Conservation (phyloP, 2,113 vertebrate species). For the Gila orcuttii region DNA sequence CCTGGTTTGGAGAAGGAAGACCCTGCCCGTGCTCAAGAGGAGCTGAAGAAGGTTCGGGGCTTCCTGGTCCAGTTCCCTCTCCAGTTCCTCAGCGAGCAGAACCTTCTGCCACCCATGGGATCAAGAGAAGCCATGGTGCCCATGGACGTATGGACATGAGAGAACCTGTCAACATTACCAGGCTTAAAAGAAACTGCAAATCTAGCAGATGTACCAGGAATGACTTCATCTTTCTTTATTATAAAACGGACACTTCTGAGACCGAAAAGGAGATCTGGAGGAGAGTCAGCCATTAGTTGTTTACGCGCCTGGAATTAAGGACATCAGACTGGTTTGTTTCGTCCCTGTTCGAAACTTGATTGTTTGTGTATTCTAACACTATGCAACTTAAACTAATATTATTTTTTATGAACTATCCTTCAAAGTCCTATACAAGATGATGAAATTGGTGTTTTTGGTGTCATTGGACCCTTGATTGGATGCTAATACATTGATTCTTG, state of each 20-base stretch:
- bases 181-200: neutral
- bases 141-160: constrained; percentile 96
- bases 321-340: constrained; percentile 1
- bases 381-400: constrained; percentile 51
- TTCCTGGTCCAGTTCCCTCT: constrained; percentile 96
- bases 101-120: constrained; percentile 90
- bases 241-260: neutral
- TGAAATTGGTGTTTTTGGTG: neutral
- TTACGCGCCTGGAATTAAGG: neutral
- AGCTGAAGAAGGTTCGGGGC: constrained; percentile 91
- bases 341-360: neutral
- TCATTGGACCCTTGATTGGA: neutral
- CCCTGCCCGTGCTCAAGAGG: constrained; percentile 82
- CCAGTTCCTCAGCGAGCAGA: constrained; percentile 87
- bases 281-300: constrained; percentile 1
- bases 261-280: neutral
- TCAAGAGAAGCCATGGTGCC: constrained; percentile 96
- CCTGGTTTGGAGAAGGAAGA: constrained; percentile 82
- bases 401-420: neutral
- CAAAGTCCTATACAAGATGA: neutral
- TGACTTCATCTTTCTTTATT: neutral
- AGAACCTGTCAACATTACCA: neutral
- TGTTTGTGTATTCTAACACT: constrained; percentile 46
- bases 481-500: neutral
- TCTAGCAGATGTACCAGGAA: neutral